phyloP scores from a whole-genome alignment of 37 sponge, comb jelly and placozoan species.

The Chondrosia reniformis region DNA sequence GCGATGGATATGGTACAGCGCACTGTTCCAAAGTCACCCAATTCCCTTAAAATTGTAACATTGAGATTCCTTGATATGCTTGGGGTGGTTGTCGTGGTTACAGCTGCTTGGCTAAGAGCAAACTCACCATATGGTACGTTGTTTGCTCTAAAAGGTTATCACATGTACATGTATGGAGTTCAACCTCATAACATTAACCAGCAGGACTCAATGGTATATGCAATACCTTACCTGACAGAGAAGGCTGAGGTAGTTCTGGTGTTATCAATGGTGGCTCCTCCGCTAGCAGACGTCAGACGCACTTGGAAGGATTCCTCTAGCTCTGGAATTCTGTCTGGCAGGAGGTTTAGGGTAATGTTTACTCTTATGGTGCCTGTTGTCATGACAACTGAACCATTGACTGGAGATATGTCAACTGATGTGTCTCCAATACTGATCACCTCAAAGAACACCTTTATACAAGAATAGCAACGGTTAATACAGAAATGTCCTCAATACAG shows the following conservation, averaged over 20 bases:
- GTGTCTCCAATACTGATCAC: neutral
- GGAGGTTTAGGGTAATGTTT: conserved; percentile 35
- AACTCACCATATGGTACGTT: conserved; percentile 53
- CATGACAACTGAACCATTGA: conserved; percentile 33
- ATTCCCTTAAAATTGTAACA: conserved; percentile 31
- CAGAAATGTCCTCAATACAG: too few relatives aligned
- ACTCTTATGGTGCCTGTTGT: conserved; percentile 4
- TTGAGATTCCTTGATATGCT: conserved; percentile 13
- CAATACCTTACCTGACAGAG: conserved; percentile 39
- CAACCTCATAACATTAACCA: neutral
- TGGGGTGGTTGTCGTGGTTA: neutral
- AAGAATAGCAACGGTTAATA: too few relatives aligned
- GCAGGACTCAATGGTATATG: neutral
- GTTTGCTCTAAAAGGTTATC: conserved; percentile 26
- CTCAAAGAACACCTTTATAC: conserved; percentile 23
- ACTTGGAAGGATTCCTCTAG: conserved; percentile 64
- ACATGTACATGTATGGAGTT: neutral
- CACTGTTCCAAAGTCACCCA: conserved; percentile 30
- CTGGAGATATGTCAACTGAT: conserved; percentile 25
- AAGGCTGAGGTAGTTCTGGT: conserved; percentile 34
- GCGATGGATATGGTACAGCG: conserved; percentile 10
- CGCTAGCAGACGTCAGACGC: conserved; percentile 37
- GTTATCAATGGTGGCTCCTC: conserved; percentile 44
- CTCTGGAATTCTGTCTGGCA: conserved; percentile 65
- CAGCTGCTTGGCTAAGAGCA: conserved; percentile 5